Percentiles rank a stretch among this genome's conserved stretches.
Evolutionary conservation across 1,140 invertebrate species (phyloP).

Genomic region (Drosophila setifemur): DNA sequence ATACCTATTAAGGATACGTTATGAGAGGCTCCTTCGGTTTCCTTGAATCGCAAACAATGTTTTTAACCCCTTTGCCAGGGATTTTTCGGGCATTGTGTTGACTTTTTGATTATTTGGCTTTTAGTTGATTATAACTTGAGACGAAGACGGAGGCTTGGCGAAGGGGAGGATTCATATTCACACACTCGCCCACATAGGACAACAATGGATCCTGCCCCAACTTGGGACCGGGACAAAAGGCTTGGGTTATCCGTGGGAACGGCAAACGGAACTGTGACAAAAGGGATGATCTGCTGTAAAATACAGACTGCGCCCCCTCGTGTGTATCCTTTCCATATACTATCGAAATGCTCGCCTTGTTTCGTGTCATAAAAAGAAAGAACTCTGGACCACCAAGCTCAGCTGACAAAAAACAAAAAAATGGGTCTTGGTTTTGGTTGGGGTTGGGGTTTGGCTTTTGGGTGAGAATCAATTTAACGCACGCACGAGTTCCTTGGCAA

Average conservation of each 20-base stretch:
- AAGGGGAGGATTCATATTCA: constrained; percentile 28
- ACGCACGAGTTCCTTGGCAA: constrained; percentile 66
- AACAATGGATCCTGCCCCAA: constrained; percentile 42
- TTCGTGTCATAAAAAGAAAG: constrained; percentile 44
- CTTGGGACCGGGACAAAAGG: constrained; percentile 48
- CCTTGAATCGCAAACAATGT: constrained; percentile 25
- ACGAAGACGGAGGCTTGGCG: constrained; percentile 13
- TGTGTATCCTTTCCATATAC: constrained; percentile 10
- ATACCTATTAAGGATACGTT: constrained; percentile 11
- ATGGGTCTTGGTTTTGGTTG: neutral
- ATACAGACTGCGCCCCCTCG: constrained; percentile 1
- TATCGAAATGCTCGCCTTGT: constrained; percentile 15
- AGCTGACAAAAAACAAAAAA: constrained; percentile 10
- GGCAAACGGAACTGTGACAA: constrained; percentile 66
- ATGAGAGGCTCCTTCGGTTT: neutral
- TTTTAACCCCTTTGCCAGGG: constrained; percentile 20
- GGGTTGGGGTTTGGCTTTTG: constrained; percentile 2
- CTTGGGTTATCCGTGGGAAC: constrained; percentile 30
- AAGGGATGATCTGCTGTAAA: constrained; percentile 41
- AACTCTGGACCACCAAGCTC: constrained; percentile 47
- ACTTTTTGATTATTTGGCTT: constrained; percentile 79
- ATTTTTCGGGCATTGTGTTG: constrained; percentile 56
- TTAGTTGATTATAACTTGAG: constrained; percentile 72
- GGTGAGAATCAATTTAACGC: constrained; percentile 69
- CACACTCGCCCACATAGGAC: constrained; percentile 16